Evolutionary conservation across 2,113 vertebrate species (phyloP).

Genomic region (Ceratotherium simum): DNA sequence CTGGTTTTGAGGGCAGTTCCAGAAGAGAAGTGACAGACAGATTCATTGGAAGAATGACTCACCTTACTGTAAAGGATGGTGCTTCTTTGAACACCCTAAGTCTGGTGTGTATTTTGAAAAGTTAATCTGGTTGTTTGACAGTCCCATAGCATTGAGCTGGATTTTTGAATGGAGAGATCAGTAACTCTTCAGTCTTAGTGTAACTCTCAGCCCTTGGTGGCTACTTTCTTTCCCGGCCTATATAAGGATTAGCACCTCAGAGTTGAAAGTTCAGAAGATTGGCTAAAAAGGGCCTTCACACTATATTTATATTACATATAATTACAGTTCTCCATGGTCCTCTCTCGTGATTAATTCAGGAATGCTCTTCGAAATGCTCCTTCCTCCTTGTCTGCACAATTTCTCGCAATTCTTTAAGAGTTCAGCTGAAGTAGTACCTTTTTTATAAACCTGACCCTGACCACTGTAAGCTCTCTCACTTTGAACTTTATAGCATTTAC

Average conservation of each 20-base stretch:
- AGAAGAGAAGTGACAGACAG: neutral
- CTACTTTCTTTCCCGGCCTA: neutral
- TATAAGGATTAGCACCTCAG: neutral
- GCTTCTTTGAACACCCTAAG: neutral
- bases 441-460: neutral
- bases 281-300: neutral
- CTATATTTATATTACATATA: neutral
- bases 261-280: conserved; percentile 29
- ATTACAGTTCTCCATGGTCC: neutral
- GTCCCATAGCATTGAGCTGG: neutral
- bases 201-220: neutral
- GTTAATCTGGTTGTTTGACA: neutral
- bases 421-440: neutral
- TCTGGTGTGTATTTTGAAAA: conserved; percentile 46
- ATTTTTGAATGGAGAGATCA: conserved; percentile 45
- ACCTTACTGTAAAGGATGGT: neutral
- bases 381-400: neutral
- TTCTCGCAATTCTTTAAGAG: neutral
- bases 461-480: neutral
- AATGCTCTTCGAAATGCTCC: neutral
- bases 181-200: neutral
- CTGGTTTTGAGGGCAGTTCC: conserved; percentile 5
- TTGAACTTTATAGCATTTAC: neutral
- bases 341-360: neutral
- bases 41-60: neutral